Conservation (phyloP, 2,797 vertebrate species). For the Helostoma temminkii region DNA sequence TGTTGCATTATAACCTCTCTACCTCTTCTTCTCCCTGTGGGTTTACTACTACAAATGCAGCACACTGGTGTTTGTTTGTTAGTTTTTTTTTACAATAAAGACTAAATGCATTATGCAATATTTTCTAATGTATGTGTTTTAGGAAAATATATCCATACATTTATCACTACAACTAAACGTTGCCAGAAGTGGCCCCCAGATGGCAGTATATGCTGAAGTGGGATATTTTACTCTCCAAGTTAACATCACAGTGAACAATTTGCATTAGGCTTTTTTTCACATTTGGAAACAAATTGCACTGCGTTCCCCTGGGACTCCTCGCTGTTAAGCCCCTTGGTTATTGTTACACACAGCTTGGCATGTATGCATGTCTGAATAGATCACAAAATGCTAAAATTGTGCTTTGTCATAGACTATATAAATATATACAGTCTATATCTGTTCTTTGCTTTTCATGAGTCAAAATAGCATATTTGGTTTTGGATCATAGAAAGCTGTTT, state of each 20-base stretch:
- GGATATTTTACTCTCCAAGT: background rate
- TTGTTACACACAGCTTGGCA: conserved; percentile 6
- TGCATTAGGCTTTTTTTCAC: background rate
- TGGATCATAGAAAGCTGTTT: conserved; percentile 21
- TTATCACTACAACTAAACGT: background rate
- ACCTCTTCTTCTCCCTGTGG: background rate
- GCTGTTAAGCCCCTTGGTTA: conserved; percentile 16
- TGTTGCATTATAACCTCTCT: background rate
- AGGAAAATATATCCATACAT: background rate
- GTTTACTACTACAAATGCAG: background rate
- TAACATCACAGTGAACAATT: conserved; percentile 1
- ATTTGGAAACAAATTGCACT: conserved; percentile 10
- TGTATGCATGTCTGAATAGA: conserved; percentile 32
- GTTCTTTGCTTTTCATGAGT: conserved; percentile 26
- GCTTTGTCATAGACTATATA: too few relatives aligned
- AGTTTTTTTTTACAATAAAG: conserved; percentile 20
- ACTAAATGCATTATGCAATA: background rate
- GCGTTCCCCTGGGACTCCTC: conserved; percentile 1
- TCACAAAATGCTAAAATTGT: conserved; percentile 10
- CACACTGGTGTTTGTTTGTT: background rate
- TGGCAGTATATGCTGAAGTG: conserved; percentile 56
- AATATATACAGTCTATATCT: too few relatives aligned
- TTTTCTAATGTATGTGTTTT: background rate
- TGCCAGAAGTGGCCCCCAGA: conserved; percentile 54
- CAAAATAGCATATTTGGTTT: conserved; percentile 33